These are phyloP conservation scores for Zapus hudsonius DNA, from an alignment of 2,113 vertebrate genomes.

Conservation along the genomic window DNA sequence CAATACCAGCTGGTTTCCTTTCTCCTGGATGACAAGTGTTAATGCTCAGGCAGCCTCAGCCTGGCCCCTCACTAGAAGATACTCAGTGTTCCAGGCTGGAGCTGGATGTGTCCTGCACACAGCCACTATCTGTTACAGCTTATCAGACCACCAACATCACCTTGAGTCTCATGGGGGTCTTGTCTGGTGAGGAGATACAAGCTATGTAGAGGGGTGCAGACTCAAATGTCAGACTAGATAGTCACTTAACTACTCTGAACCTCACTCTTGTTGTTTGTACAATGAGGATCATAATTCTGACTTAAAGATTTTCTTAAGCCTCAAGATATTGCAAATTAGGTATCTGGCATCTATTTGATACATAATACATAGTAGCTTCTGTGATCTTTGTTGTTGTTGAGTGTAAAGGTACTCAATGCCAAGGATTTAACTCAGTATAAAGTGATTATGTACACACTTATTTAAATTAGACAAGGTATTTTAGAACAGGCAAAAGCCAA, in stretches of 20 bases:
- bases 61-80: not conserved
- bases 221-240: not conserved
- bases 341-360: not conserved
- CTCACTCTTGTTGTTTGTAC: not conserved
- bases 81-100: not conserved
- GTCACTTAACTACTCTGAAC: not conserved
- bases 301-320: not conserved
- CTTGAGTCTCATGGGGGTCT: not conserved
- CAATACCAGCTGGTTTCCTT: not conserved
- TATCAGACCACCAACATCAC: not conserved
- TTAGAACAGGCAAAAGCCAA: not conserved
- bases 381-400: not conserved
- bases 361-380: not conserved
- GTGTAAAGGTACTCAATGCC: not conserved
- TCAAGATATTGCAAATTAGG: not conserved
- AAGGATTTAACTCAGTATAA: not conserved
- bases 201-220: not conserved
- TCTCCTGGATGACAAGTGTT: not conserved
- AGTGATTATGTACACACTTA: not conserved
- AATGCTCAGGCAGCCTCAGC: not conserved
- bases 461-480: not conserved
- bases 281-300: not conserved
- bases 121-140: not conserved
- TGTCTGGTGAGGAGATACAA: accelerated
- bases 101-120: not conserved